Evolutionary conservation across 2,888 invertebrate species (phyloP), one percentile per base, ranked within the genome.

Genomic region (Meta bourneti): DNA sequence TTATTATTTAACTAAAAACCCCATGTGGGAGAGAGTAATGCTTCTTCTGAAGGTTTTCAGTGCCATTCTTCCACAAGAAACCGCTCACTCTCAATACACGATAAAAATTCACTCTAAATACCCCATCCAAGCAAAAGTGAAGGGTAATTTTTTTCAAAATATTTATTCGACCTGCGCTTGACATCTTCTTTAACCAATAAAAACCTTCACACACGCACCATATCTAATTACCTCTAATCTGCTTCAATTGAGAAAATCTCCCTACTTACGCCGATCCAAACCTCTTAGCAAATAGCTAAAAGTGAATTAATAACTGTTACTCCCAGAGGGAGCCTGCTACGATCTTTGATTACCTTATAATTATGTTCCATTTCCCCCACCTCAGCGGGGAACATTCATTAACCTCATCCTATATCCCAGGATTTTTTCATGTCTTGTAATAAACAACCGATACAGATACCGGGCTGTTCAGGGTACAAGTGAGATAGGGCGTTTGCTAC

Each of bases 301-400:
- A 87, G 72, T 78, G 80, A 87, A 87, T 87, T 80, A 87, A 87
- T 87, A 80, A 80, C 79, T 19, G 80, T 78, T 78, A 54, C 87
- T 71, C 87, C 77, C 78, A 51, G 61, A 71, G 69, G 70, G 85
- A 86, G 49, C 70, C 34, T 49, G 19, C 72, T 54, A 80, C 61
- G 79, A 80, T 80, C 79, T 80, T 87, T 87, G 87, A 87, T 87
- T 80, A 87, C 87, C 80, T 80, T 72, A 19, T 87, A 87, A 87
- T 87, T 87, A 80, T 80, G 87, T 87, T 54, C 80, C 78, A 52
- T 87, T 80, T 80, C 79, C 54, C 20, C 48, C 49, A 71, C 61
- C 87, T 72, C 74, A 13, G 79, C 80, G 49, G 72, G 87, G 52
- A 52, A 54, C 87, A 34, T 87, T 87, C 80, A 87, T 87, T 87